These are phyloP conservation scores for Thinocorus orbignyianus DNA, from an alignment of 2,113 vertebrate species.

Conservation along the genomic window DNA sequence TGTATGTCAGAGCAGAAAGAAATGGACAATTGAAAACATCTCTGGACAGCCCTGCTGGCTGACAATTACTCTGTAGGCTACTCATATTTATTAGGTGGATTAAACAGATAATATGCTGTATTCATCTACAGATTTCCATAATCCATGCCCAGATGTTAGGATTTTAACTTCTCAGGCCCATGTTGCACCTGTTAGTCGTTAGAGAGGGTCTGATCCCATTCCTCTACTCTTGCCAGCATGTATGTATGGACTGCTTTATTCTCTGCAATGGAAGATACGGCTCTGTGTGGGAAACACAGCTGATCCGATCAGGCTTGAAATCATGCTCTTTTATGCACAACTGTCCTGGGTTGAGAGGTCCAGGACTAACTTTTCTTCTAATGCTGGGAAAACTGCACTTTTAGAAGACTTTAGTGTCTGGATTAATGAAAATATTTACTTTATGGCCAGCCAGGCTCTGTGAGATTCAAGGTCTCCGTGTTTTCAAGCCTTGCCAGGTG, in stretches of 20 bases:
- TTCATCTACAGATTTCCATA: background rate
- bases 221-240: background rate
- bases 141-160: background rate
- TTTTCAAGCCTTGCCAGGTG: too few relatives aligned
- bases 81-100: background rate
- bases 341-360: too few relatives aligned
- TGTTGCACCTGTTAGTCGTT: background rate
- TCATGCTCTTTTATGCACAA: background rate
- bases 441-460: too few relatives aligned
- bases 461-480: too few relatives aligned
- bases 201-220: background rate
- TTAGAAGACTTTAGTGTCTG: too few relatives aligned
- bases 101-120: background rate
- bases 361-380: too few relatives aligned
- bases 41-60: background rate
- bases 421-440: too few relatives aligned
- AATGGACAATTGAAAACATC: background rate
- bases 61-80: background rate
- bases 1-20: background rate
- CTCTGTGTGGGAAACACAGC: background rate
- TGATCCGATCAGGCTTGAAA: background rate
- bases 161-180: slow-evolving; percentile 9
- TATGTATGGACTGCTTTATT: background rate
- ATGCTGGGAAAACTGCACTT: too few relatives aligned
- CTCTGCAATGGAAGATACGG: background rate